Evolutionary conservation across 2,888 invertebrate species (phyloP).

Genomic region (Apomyelois bistriatella): DNA sequence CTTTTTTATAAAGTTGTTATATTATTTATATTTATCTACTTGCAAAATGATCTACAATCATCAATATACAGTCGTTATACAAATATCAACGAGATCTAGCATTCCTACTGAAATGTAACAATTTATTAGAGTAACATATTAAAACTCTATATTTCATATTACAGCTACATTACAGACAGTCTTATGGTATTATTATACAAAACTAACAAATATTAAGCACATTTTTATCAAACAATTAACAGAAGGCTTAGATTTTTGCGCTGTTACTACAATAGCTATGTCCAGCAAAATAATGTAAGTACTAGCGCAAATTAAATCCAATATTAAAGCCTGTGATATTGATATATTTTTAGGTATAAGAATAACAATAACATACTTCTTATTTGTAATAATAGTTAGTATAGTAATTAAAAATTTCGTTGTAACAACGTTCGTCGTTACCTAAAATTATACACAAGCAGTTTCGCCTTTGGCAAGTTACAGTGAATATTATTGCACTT

Average conservation of each 20-base stretch:
- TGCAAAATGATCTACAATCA: constrained; percentile 9
- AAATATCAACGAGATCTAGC: constrained; percentile 72
- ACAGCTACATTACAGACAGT: constrained; percentile 53
- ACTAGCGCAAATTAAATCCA: constrained; percentile 21
- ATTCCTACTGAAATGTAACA: constrained; percentile 56
- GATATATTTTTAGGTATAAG: neutral
- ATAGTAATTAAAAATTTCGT: too few relatives aligned
- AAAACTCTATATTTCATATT: constrained; percentile 36
- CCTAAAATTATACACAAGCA: constrained; percentile 25
- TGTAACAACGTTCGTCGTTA: constrained; percentile 26
- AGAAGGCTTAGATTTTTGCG: constrained; percentile 25
- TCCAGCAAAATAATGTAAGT: constrained; percentile 16
- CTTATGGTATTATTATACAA: constrained; percentile 58
- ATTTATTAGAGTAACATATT: constrained; percentile 41
- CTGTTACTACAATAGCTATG: constrained; percentile 3
- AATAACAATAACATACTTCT: neutral
- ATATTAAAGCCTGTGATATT: constrained; percentile 12
- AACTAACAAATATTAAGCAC: constrained; percentile 44
- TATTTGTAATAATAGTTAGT: neutral
- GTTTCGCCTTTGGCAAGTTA: constrained; percentile 65
- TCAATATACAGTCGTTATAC: constrained; percentile 28
- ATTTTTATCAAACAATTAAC: constrained; percentile 27
- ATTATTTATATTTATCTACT: neutral
- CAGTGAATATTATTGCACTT: constrained; percentile 62
- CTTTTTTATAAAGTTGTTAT: neutral